Base-by-base conservation (phyloP, 1,140 invertebrate genomes). In the Bemisia tabaci region DNA sequence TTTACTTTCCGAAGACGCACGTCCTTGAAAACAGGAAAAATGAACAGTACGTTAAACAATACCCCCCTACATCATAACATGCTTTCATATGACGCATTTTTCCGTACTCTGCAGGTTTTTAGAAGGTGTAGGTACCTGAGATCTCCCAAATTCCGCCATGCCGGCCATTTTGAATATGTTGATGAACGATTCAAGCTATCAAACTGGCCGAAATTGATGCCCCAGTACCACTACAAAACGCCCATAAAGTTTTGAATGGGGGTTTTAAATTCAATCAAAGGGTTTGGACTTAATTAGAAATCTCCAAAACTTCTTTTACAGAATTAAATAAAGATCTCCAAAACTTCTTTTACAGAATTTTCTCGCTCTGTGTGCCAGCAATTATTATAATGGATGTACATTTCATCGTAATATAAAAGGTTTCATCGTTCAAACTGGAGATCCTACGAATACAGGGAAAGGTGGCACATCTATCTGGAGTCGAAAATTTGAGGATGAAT, bases 331-430 rank as follows among this genome's bases (percentile, higher is more conserved):
- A n/a, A n/a, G n/a, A n/a, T n/a, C n/a, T n/a, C n/a, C n/a, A n/a
- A n/a, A n/a, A 68, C 73, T 68, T 24, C 22, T 22, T 74, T 76
- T 77, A n/a, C 70, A 97, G 86, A 99, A 99, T 77, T 99, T 99
- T 76, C 78, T 99, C 63, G 97, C 97, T 1, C 78, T 99, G 2
- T 97, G 94, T 82, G 96, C 92, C 0, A 94, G 89, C 77, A 89
- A 92, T 76, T 98, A 98, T 75, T 99, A 99, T 75, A 90, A 97
- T 76, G 89, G 90, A 9, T 92, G 88, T 75, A 77, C 91, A 63
- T 98, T 99, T 77, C 95, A 98, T 76, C 83, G 97, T 72, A 98
- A 98, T 74, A 98, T 99, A 68, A 98, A 98, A 84, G 94, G 93
- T 26, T 98, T 98, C 74, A 98, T 98, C 78, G 89, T 97, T 2